Evolutionary conservation across 2,888 invertebrate genomes (phyloP).

Genomic region (Aplocera efformata): DNA sequence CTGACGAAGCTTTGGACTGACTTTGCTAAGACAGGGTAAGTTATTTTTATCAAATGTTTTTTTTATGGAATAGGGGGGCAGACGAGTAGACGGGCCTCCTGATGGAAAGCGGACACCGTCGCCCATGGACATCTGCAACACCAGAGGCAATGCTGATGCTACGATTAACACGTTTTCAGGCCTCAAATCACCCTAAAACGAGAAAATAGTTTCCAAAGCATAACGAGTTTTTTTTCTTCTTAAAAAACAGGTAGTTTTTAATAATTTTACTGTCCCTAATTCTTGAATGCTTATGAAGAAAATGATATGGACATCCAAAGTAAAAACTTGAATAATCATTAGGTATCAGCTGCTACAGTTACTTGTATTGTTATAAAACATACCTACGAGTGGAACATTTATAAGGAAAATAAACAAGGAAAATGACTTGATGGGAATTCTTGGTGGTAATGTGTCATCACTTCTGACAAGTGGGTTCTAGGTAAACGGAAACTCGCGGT

Average conservation of each 20-base stretch:
- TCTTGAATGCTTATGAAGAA: too few relatives aligned
- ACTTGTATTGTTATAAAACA: neutral
- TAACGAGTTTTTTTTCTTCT: neutral
- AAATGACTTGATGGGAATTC: constrained; percentile 1
- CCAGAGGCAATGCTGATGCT: neutral
- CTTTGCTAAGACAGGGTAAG: constrained; percentile 61
- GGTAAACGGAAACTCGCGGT: neutral
- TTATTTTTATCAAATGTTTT: neutral
- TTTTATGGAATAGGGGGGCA: too few relatives aligned
- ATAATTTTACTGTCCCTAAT: too few relatives aligned
- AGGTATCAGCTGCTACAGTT: too few relatives aligned
- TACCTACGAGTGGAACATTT: neutral
- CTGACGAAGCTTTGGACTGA: constrained; percentile 68
- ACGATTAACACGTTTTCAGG: neutral
- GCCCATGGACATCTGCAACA: too few relatives aligned
- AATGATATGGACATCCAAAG: too few relatives aligned
- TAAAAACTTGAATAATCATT: too few relatives aligned
- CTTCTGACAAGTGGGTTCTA: neutral
- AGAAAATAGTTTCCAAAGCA: too few relatives aligned
- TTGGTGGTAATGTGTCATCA: constrained; percentile 3
- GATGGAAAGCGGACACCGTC: too few relatives aligned
- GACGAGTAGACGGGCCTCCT: too few relatives aligned
- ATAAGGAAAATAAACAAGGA: constrained; percentile 3
- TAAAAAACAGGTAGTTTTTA: too few relatives aligned
- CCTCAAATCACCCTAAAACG: too few relatives aligned